Percentiles rank a stretch among this genome's conserved stretches.
These are phyloP conservation scores for Scatophagus argus DNA, from an alignment of 2,113 vertebrate species.

Conservation along the genomic window DNA sequence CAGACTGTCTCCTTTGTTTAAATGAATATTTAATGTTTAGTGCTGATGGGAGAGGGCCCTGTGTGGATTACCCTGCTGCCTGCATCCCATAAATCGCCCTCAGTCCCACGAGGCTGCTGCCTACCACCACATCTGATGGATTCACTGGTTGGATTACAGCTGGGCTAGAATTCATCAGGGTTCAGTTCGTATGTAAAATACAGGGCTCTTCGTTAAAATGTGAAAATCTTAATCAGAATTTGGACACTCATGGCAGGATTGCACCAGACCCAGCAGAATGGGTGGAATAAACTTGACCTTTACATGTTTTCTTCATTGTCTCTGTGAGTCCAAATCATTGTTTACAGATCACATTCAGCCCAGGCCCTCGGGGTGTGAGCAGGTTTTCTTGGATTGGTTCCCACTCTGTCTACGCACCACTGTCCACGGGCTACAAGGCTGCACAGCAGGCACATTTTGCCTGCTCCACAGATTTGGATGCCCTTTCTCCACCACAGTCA, in stretches of 20 bases:
- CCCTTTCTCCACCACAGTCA: constrained; percentile 14
- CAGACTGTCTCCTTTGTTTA: constrained; percentile 30
- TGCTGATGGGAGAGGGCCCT: constrained; percentile 51
- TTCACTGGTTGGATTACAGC: constrained; percentile 39
- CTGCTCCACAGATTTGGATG: constrained; percentile 50
- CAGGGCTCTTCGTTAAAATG: constrained; percentile 7
- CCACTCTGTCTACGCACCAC: constrained; percentile 35
- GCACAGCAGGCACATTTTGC: constrained; percentile 68
- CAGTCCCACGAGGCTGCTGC: constrained; percentile 41
- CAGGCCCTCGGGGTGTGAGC: constrained; percentile 22
- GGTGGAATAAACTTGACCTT: constrained; percentile 2
- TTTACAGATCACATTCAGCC: constrained; percentile 25
- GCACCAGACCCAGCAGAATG: neutral
- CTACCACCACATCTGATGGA: constrained; percentile 39
- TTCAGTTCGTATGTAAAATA: constrained; percentile 26
- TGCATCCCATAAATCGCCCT: constrained; percentile 62
- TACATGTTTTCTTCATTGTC: constrained; percentile 21
- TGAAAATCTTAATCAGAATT: neutral
- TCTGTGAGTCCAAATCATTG: constrained; percentile 32
- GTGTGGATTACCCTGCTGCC: constrained; percentile 60
- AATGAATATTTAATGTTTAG: constrained; percentile 67
- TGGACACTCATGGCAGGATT: neutral
- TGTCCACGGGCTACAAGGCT: constrained; percentile 63
- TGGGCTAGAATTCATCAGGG: neutral
- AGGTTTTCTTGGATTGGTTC: constrained; percentile 47